Evolutionary conservation across 2,113 vertebrate genomes (phyloP), one percentile per base, ranked within the genome.

Genomic region (Stomatorhinus ivindoensis): DNA sequence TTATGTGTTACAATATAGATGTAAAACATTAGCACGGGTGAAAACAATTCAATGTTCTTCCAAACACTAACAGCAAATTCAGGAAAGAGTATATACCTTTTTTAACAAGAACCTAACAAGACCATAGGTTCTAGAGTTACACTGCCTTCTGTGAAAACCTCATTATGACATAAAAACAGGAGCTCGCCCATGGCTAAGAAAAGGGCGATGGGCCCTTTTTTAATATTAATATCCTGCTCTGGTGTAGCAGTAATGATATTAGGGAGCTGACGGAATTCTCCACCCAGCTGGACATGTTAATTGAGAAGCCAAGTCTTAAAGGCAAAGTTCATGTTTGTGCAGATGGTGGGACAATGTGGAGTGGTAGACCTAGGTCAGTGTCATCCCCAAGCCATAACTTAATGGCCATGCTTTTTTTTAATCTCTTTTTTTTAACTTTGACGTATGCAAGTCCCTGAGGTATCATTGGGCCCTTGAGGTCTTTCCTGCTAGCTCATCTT

Each of bases 271-370:
- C 92, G 94, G 97, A 97, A 97, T 96, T 97, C 96, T 98, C 95
- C 94, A 94, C 96, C 97, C 98, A 98, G 97, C 97, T 98, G 97
- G 97, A 98, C 97, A 97, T 93, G 97, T 97, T 98, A 98, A 98
- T 98, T 98, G 97, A 98, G 97, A 97, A 98, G 97, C 95, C 97
- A 97, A 96, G 96, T 97, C 97, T 97, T 92, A 93, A 96, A 97
- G 97, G 97, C 97, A 98, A 97, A 98, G 97, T 97, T 98, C 97
- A 98, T 90, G 92, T 96, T 95, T 95, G 98, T 96, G 96, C 97
- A 99, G 97, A 98, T 98, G 98, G 98, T 93, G 93, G 96, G 96
- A 97, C 97, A 98, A 98, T 97, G 95, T 92, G 65, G 93, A 95
- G 93, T 95, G 96, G 96, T 94, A 96, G 92, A 92, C 93, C 91